Percentiles rank a stretch among this genome's conserved stretches.
Evolutionary conservation across 2,113 vertebrate species (phyloP).

Genomic region (Toxotes jaculatrix): DNA sequence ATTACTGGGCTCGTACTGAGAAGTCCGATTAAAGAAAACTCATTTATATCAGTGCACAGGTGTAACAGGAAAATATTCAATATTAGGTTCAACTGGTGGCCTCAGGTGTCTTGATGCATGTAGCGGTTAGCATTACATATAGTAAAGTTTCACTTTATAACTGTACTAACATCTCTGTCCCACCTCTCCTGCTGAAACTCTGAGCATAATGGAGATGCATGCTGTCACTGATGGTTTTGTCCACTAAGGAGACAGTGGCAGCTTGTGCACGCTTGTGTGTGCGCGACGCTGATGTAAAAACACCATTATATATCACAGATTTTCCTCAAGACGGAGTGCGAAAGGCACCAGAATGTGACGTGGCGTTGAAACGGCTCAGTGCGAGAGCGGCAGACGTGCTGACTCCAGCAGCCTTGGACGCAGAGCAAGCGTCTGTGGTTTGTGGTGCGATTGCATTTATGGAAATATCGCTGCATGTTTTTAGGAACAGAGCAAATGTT

Average conservation of each 20-base stretch:
- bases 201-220: too few species aligned
- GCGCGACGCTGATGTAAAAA: background rate
- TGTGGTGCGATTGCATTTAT: conserved; percentile 69
- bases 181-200: too few species aligned
- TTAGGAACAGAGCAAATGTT: conserved; percentile 67
- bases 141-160: too few species aligned
- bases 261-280: too few species aligned
- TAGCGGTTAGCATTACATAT: background rate
- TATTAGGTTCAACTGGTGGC: background rate
- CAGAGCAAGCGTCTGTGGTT: conserved; percentile 6
- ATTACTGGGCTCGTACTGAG: conserved; percentile 44
- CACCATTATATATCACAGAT: conserved; percentile 5
- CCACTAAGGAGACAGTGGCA: background rate
- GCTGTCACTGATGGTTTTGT: background rate
- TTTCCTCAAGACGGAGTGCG: conserved; percentile 9
- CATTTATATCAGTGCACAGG: conserved; percentile 55
- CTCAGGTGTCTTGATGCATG: background rate
- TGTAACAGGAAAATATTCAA: background rate
- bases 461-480: conserved; percentile 67
- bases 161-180: too few species aligned
- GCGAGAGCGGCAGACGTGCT: conserved; percentile 34
- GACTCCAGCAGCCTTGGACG: conserved; percentile 50
- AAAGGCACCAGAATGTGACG: conserved; percentile 22
- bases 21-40: conserved; percentile 40
- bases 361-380: background rate